Evolutionary conservation across 2,888 invertebrate species (phyloP).

Genomic region (Tipula helvola): DNA sequence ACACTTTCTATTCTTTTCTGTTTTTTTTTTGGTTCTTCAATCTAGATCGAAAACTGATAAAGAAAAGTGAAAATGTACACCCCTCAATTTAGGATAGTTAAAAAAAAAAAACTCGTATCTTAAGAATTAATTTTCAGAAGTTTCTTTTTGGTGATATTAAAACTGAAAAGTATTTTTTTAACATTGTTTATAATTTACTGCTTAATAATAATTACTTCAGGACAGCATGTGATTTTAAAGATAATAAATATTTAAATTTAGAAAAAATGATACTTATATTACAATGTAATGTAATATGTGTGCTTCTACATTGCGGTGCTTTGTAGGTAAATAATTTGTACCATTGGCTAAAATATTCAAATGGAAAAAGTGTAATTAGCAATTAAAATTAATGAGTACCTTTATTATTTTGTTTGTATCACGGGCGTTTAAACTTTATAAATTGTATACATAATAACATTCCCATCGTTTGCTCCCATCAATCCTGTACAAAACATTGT

Average conservation of each 20-base stretch:
- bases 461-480: neutral
- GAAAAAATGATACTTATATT: neutral
- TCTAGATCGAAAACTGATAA: neutral
- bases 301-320: neutral
- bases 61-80: neutral
- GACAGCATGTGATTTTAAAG: neutral
- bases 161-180: neutral
- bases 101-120: neutral
- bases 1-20: neutral
- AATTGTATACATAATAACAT: neutral
- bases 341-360: neutral
- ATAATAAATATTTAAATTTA: neutral
- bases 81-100: neutral
- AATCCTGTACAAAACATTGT: neutral
- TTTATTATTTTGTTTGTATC: neutral
- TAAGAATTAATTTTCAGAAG: neutral
- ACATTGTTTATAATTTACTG: neutral
- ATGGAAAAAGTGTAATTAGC: neutral
- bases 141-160: neutral
- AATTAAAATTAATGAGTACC: neutral
- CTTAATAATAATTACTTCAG: neutral
- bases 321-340: neutral
- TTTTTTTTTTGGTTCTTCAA: neutral
- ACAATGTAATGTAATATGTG: neutral
- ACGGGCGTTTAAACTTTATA: neutral